Evolutionary conservation across 2,113 vertebrate species (phyloP).

Genomic region (Drymodes brunneopygia): DNA sequence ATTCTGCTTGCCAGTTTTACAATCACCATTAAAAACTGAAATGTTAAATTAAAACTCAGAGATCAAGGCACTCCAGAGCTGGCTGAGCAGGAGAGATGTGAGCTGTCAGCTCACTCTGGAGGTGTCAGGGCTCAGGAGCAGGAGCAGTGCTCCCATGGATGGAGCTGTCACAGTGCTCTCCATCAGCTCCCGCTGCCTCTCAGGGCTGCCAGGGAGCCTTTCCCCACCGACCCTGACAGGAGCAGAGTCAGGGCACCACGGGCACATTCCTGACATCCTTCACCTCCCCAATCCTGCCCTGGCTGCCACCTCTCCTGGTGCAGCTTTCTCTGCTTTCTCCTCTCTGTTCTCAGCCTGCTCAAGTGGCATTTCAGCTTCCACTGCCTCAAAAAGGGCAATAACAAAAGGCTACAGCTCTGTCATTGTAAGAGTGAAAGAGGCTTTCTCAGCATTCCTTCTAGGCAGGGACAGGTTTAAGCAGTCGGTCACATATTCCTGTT

Average conservation of each 20-base stretch:
- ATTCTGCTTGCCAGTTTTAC: neutral
- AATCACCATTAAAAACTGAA: neutral
- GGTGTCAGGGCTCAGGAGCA: neutral
- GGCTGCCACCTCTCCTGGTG: accelerated
- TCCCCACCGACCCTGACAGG: neutral
- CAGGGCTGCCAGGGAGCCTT: neutral
- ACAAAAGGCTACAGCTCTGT: neutral
- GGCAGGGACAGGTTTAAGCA: neutral
- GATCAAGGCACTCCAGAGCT: neutral
- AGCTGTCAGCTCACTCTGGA: neutral
- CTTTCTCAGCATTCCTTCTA: neutral
- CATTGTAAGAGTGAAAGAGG: neutral
- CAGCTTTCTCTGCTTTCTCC: neutral
- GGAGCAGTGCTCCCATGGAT: accelerated
- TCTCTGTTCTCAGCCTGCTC: neutral
- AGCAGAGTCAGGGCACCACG: neutral
- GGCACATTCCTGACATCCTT: neutral
- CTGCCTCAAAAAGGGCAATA: neutral
- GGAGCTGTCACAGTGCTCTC: neutral
- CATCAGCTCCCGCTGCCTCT: neutral
- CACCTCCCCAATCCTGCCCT: neutral
- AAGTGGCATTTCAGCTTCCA: neutral
- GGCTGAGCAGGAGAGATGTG: neutral
- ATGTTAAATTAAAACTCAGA: neutral
- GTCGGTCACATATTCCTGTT: neutral